These are phyloP conservation scores for Calliphora vicina DNA, from an alignment of 1,140 invertebrate genomes.

Conservation along the genomic window DNA sequence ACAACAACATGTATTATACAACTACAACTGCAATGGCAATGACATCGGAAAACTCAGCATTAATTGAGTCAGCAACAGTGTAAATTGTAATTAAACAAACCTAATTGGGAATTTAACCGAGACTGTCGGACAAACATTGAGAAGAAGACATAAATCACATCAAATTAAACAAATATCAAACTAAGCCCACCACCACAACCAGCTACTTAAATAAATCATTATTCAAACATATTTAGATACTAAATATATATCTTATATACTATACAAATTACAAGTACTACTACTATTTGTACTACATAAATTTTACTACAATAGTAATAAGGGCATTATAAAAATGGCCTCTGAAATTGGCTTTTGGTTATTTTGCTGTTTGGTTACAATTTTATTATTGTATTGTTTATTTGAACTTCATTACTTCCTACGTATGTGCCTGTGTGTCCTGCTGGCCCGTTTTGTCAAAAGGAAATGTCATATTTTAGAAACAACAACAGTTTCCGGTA, in stretches of 20 bases:
- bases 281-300: neutral
- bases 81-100: neutral
- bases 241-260: too few species aligned
- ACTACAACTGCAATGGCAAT: neutral
- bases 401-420: conserved; percentile 76
- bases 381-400: conserved; percentile 68
- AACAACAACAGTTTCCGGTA: conserved; percentile 71
- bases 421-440: conserved; percentile 70
- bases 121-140: neutral
- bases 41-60: neutral
- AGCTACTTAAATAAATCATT: neutral
- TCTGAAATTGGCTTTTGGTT: conserved; percentile 39
- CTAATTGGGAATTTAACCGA: neutral
- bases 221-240: too few species aligned
- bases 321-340: neutral
- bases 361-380: conserved; percentile 50
- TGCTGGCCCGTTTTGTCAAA: conserved; percentile 70
- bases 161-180: conserved; percentile 3
- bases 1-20: neutral
- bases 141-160: neutral
- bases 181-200: neutral
- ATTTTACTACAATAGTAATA: too few species aligned
- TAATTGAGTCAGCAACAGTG: neutral
- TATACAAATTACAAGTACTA: neutral
- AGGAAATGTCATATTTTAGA: conserved; percentile 72